phyloP scores from a whole-genome alignment of 2,113 vertebrate genomes.

The Phyllostomus discolor region DNA sequence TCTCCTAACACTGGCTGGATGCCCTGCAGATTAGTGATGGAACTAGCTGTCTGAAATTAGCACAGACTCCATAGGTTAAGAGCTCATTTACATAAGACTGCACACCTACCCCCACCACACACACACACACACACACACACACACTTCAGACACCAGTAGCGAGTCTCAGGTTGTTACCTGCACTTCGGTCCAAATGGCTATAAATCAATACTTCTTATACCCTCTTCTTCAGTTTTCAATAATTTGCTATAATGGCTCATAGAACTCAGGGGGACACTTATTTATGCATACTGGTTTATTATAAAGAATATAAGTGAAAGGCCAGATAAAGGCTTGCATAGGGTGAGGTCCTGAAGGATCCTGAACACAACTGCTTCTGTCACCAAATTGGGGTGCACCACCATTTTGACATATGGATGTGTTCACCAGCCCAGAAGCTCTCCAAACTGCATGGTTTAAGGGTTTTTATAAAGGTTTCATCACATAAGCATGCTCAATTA shows the following conservation, averaged over 20 bases:
- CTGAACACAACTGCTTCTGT: neutral
- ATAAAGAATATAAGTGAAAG: neutral
- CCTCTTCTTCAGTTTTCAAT: neutral
- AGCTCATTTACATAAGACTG: neutral
- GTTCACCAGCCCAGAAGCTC: neutral
- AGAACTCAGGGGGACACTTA: neutral
- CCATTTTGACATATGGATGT: neutral
- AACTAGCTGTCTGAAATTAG: neutral
- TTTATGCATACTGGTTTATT: neutral
- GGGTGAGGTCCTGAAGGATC: neutral
- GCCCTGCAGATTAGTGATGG: neutral
- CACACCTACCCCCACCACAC: neutral
- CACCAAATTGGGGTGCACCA: neutral
- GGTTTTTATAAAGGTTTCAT: neutral
- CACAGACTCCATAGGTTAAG: neutral
- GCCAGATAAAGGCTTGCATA: neutral
- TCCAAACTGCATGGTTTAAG: neutral
- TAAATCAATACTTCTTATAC: neutral
- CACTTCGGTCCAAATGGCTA: neutral
- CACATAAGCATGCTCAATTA: neutral
- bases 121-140: fast-evolving
- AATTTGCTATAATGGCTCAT: neutral
- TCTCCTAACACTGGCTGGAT: neutral
- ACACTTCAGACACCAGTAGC: neutral
- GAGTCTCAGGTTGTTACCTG: neutral